Evolutionary conservation across 2,888 invertebrate species (phyloP).

Genomic region (Teleogryllus oceanicus): DNA sequence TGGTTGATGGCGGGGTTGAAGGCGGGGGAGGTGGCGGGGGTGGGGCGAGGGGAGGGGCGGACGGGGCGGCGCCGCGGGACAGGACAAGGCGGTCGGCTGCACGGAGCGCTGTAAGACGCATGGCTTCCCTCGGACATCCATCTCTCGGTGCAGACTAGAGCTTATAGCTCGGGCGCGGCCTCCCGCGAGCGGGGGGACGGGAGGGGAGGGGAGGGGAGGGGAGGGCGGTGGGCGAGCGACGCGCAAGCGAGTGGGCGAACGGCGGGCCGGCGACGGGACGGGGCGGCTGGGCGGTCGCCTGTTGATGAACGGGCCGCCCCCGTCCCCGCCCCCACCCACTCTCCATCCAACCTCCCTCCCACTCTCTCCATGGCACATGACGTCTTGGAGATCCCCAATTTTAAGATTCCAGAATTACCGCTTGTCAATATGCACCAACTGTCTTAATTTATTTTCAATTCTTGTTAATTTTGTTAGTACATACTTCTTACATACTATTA

Average conservation of each 20-base stretch:
- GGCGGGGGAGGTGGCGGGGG: neutral
- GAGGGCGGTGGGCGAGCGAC: neutral
- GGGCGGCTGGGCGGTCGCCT: too few species aligned
- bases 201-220: neutral
- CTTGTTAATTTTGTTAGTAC: too few species aligned
- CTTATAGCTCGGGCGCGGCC: neutral
- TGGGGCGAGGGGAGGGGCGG: neutral
- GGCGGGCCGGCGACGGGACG: neutral
- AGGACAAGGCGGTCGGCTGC: neutral
- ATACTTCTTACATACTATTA: too few species aligned
- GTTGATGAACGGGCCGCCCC: too few species aligned
- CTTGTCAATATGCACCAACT: too few species aligned
- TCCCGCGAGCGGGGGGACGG: neutral
- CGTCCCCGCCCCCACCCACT: too few species aligned
- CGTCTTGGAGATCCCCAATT: too few species aligned
- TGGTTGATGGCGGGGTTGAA: neutral
- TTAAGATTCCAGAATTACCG: too few species aligned
- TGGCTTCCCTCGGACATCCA: neutral
- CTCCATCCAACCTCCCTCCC: too few species aligned
- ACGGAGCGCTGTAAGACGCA: slow-evolving; percentile 8
- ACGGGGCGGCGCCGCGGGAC: neutral
- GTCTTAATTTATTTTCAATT: too few species aligned
- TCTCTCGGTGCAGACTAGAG: neutral
- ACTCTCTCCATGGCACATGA: too few species aligned
- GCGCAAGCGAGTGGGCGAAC: neutral